Percentiles rank a stretch among this genome's conserved stretches.
Evolutionary conservation across 1,140 invertebrate species (phyloP).

Genomic region (Cepaea nemoralis): DNA sequence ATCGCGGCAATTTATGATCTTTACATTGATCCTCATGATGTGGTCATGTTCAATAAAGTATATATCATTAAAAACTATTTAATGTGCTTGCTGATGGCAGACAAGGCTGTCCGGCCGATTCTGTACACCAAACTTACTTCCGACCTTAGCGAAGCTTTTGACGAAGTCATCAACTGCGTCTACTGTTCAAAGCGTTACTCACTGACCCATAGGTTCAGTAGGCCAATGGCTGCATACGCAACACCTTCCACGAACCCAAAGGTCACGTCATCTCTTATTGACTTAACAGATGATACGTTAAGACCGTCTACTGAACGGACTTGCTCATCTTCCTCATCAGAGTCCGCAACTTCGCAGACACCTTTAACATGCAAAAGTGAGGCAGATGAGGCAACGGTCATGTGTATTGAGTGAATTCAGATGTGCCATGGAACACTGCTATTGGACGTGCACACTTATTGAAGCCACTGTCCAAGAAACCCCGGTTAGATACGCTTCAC

Average conservation of each 20-base stretch:
- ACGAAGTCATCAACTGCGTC: slow-evolving; percentile 57
- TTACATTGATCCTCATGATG: slow-evolving; percentile 44
- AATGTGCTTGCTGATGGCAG: slow-evolving; percentile 47
- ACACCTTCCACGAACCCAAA: background rate
- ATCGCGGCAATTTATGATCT: slow-evolving; percentile 51
- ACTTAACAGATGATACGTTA: background rate
- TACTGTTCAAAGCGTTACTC: slow-evolving; percentile 18
- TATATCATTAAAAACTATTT: slow-evolving; percentile 48
- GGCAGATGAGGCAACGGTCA: background rate
- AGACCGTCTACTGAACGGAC: background rate
- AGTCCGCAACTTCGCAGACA: slow-evolving; percentile 33
- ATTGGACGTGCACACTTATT: too few species aligned
- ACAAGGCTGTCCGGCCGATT: slow-evolving; percentile 48
- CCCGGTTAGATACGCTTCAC: too few species aligned
- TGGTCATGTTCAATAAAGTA: slow-evolving; percentile 36
- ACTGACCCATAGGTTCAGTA: background rate
- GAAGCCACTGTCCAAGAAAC: too few species aligned
- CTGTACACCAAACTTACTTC: slow-evolving; percentile 51
- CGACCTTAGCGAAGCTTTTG: slow-evolving; percentile 51
- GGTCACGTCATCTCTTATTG: background rate
- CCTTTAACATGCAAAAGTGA: background rate
- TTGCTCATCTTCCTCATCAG: slow-evolving; percentile 8
- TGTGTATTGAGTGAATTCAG: background rate
- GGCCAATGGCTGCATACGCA: background rate
- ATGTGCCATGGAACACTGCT: too few species aligned